Base-by-base conservation (phyloP, 2,888 invertebrate genomes). In the Athalia rosae region DNA sequence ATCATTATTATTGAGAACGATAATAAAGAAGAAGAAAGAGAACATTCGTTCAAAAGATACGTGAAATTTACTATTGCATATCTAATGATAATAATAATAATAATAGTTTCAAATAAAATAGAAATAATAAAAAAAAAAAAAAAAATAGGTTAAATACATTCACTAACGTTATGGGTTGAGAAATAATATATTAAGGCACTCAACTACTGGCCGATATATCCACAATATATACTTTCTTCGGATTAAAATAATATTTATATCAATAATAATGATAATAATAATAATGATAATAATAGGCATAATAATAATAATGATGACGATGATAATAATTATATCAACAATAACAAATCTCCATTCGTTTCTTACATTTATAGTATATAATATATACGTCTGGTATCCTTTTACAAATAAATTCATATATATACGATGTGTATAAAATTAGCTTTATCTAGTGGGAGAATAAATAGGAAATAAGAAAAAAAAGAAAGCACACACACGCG, bases 141-240 rank as follows among this genome's bases (percentile, higher is more conserved):
- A 61, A 61, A 4, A 2, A 28, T 63, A 63, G 13, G 15, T 66
- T 50, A 66, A 66, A 66, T 66, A 47, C 7, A 66, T 15, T 13
- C 13, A 59, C 7, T n/a, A 8, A 63, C 59, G 15, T 9, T 59
- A 61, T 48, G 47, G 53, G 48, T 73, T 73, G 71, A 73, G 67
- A 73, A 59, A 45, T 58, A 73, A 82, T 84, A 85, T 85, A 85
- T 85, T 83, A 85, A 85, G 85, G 83, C 85, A 85, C 85, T 82
- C 81, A 82, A 80, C 84, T 87, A 88, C 88, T 88, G 88, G 88
- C 89, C 88, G 83, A 78, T 77, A 80, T 79, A 80, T 80, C 79
- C 77, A 13, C 50, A 41, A 67, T 69, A 69, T 69, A 69, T n/a
- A 50, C 13, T 59, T 53, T 53, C 53, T 53, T 53, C 53, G 11